These are phyloP conservation scores for Boleophthalmus pectinirostris DNA, from an alignment of 2,113 vertebrate genomes.

Conservation along the genomic window DNA sequence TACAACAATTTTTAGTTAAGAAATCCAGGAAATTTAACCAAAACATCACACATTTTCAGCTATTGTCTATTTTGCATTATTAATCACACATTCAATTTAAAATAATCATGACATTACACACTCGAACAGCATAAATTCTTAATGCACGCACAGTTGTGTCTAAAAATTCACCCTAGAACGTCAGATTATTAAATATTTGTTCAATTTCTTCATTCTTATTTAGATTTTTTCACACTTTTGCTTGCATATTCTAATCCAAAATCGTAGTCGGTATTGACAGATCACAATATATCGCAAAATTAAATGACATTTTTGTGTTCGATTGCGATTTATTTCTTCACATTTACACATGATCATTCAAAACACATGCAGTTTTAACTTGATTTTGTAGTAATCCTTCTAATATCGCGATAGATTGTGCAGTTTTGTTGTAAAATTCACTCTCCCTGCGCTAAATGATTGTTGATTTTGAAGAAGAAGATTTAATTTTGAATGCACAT, in stretches of 20 bases:
- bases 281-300: neutral
- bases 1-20: neutral
- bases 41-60: neutral
- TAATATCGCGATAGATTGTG: neutral
- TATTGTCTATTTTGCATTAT: slow-evolving; percentile 1
- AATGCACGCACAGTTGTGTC: neutral
- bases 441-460: neutral
- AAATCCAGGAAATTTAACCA: no score
- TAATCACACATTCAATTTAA: neutral
- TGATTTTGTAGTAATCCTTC: neutral
- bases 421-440: neutral
- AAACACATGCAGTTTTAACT: neutral
- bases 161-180: neutral
- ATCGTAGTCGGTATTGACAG: neutral
- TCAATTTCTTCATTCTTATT: neutral
- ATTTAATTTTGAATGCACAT: neutral
- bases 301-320: no score
- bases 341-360: neutral
- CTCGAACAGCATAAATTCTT: neutral
- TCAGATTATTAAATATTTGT: neutral
- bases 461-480: neutral
- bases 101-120: neutral
- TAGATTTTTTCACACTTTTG: neutral
- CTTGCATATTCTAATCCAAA: no score
- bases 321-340: no score